Evolutionary conservation across 1,140 invertebrate genomes (phyloP), one percentile per base, ranked within the genome.

Genomic region (Sweltsa coloradensis): DNA sequence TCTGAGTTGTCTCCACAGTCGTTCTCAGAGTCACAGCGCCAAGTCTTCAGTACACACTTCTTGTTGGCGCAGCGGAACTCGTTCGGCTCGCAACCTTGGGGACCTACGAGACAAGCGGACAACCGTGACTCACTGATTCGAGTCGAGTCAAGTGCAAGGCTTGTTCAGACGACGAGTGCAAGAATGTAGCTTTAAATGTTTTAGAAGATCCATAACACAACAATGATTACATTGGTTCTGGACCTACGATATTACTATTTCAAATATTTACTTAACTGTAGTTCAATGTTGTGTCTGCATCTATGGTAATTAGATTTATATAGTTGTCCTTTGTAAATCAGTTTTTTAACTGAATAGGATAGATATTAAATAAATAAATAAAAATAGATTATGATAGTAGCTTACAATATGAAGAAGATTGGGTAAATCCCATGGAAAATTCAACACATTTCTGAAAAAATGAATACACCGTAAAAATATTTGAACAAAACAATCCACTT

Each of bases 1-100:
- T 90, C 89, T 1, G 83, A 88, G n/a, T 78, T 76, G 64, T 98
- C 94, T 1, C 78, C 81, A 60, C 96, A 98, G 65, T 98, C 94
- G 58, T 90, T 78, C 51, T 96, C 90, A 3, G 77, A 76, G 64
- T 88, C 95, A 63, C 96, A 99, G 19, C 80, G 66, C 91, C 93
- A 97, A 5, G 86, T 79, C 60, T 94, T 95, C 16, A 85, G 75
- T 4, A 97, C 77, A 64, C 96, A 99, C 51, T 83, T 79, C 41
- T 81, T 81, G 61, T 93, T 96, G 31, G 67, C 67, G 63, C 93
- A 97, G 43, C 81, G 74, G 66, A 86, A 94, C 65, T 97, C 83
- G 61, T 97, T 96, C 0, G 94, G 93, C 62, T 97, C 86, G 62
- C 92, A 97, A 11, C 78, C 79, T 29, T 72, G 69, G 3, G 64